Evolutionary conservation across 2,888 invertebrate species (phyloP).

Genomic region (Mamestra brassicae): DNA sequence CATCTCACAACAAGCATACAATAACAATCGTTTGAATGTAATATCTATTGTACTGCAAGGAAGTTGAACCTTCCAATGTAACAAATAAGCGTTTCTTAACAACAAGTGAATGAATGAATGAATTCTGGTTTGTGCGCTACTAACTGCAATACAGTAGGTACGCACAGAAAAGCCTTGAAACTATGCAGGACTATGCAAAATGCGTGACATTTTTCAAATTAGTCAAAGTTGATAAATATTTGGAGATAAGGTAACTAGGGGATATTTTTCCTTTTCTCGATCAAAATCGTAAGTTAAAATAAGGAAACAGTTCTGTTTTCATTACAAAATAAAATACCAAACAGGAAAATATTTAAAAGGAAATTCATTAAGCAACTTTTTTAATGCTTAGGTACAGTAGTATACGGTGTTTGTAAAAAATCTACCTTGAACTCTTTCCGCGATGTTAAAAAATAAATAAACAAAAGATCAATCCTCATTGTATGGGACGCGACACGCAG

Average conservation of each 20-base stretch:
- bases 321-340: neutral
- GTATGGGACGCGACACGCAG: constrained; percentile 42
- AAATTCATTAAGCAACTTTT: neutral
- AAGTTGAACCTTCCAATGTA: constrained; percentile 54
- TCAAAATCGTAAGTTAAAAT: neutral
- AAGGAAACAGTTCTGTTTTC: neutral
- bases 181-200: neutral
- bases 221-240: neutral
- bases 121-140: constrained; percentile 7
- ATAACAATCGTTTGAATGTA: constrained; percentile 45
- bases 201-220: constrained; percentile 3
- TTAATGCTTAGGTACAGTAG: neutral
- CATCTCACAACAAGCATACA: constrained; percentile 53
- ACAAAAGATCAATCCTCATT: constrained; percentile 51
- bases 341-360: constrained; percentile 10
- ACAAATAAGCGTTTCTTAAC: constrained; percentile 47
- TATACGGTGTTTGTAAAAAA: constrained; percentile 17
- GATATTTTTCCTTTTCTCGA: neutral
- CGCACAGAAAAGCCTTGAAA: neutral
- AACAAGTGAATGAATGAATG: constrained; percentile 19
- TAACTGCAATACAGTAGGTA: neutral
- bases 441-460: constrained; percentile 44
- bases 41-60: constrained; percentile 48
- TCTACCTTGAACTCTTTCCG: neutral
- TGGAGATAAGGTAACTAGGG: neutral